Evolutionary conservation across 2,113 vertebrate genomes (phyloP).

Genomic region (Cavia aperea): DNA sequence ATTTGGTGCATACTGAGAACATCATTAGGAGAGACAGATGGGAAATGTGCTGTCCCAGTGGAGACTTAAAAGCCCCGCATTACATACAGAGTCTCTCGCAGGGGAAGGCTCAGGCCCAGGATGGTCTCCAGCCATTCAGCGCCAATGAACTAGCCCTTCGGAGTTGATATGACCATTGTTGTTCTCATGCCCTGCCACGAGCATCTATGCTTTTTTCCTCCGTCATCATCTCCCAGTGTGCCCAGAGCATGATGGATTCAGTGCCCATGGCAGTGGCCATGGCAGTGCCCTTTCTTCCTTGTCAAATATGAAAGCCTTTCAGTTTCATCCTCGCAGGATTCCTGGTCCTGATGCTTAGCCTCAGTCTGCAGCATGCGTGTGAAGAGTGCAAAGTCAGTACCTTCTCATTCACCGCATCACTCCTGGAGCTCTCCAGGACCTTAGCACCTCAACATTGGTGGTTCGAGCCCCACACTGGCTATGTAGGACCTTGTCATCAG

Average conservation of each 20-base stretch:
- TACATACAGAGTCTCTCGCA: neutral
- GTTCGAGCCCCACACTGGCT: constrained; percentile 86
- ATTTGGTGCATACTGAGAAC: constrained; percentile 48
- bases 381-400: constrained; percentile 84
- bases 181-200: constrained; percentile 85
- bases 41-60: neutral
- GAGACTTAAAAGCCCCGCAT: neutral
- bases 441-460: constrained; percentile 85
- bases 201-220: constrained; percentile 86
- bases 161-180: constrained; percentile 87
- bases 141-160: constrained; percentile 68
- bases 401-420: constrained; percentile 84
- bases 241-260: constrained; percentile 86
- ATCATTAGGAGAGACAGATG: neutral
- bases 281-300: constrained; percentile 85
- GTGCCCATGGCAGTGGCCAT: constrained; percentile 77
- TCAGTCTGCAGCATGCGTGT: constrained; percentile 83
- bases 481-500: constrained; percentile 81
- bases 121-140: neutral
- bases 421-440: constrained; percentile 84
- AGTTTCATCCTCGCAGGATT: constrained; percentile 82
- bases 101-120: neutral
- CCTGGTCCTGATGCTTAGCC: constrained; percentile 83
- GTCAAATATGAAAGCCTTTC: constrained; percentile 83
- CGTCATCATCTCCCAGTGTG: constrained; percentile 87